phyloP scores from a whole-genome alignment of 1,140 invertebrate genomes.

The Micrasema longulum region DNA sequence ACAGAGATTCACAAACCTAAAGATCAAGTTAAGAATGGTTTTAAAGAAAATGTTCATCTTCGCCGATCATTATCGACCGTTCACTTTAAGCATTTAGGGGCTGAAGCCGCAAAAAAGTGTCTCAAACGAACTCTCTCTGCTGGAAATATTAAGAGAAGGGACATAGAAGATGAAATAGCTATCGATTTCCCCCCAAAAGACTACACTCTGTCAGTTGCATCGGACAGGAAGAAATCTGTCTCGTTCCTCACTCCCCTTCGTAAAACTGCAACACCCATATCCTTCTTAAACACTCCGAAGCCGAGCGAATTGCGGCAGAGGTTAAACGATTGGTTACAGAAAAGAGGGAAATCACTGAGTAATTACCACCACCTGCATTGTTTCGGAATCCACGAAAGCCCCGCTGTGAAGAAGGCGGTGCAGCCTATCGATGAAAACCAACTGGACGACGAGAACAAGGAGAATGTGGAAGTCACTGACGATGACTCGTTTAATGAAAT shows the following conservation, averaged over 20 bases:
- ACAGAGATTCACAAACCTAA: slow-evolving; percentile 27
- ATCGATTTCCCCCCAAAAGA: slow-evolving; percentile 50
- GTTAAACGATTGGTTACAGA: slow-evolving; percentile 66
- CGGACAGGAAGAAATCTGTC: slow-evolving; percentile 62
- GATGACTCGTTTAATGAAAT: slow-evolving; percentile 62
- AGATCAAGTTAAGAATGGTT: background rate
- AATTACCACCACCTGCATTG: slow-evolving; percentile 68
- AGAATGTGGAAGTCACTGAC: slow-evolving; percentile 66
- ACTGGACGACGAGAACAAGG: slow-evolving; percentile 68
- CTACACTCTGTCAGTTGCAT: slow-evolving; percentile 58
- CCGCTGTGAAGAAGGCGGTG: slow-evolving; percentile 50
- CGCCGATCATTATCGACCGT: slow-evolving; percentile 64
- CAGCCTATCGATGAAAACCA: slow-evolving; percentile 49
- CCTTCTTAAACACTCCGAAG: slow-evolving; percentile 58
- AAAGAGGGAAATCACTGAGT: slow-evolving; percentile 64
- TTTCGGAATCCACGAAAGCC: slow-evolving; percentile 61
- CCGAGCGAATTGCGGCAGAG: slow-evolving; percentile 62
- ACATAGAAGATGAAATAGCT: slow-evolving; percentile 61
- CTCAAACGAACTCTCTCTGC: slow-evolving; percentile 63
- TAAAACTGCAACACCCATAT: slow-evolving; percentile 56
- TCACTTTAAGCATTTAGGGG: slow-evolving; percentile 63
- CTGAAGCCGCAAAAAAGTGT: slow-evolving; percentile 60
- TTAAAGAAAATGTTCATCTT: slow-evolving; percentile 20
- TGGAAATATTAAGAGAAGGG: slow-evolving; percentile 61
- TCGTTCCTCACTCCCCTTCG: slow-evolving; percentile 61